phyloP scores from a whole-genome alignment of 2,797 vertebrate species.

The Microctenopoma lineatum region DNA sequence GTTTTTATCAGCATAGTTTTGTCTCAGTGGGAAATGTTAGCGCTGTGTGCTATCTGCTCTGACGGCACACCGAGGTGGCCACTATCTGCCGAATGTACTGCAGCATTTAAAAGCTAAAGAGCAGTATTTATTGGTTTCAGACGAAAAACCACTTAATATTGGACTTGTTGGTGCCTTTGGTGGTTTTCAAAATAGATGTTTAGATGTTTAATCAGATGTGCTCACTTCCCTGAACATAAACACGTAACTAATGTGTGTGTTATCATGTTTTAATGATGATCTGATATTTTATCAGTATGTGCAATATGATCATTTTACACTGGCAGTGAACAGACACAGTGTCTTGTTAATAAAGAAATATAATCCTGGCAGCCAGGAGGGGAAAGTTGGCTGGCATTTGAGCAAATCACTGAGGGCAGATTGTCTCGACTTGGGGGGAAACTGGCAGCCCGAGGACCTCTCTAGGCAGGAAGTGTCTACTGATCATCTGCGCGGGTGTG shows the following conservation, averaged over 20 bases:
- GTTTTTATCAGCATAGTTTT: neutral
- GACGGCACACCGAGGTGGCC: too few relatives aligned
- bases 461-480: constrained; percentile 73
- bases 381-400: constrained; percentile 37
- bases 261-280: constrained; percentile 5
- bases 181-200: too few relatives aligned
- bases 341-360: neutral
- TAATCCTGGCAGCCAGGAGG: constrained; percentile 18
- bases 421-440: constrained; percentile 67
- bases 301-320: constrained; percentile 1
- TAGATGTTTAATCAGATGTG: neutral
- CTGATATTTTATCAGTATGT: neutral
- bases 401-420: constrained; percentile 68
- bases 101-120: neutral
- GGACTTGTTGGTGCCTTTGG: too few relatives aligned
- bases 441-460: constrained; percentile 66
- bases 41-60: neutral
- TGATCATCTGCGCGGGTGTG: constrained; percentile 78
- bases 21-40: neutral
- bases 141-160: neutral
- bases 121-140: neutral
- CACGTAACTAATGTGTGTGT: neutral
- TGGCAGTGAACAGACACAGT: constrained; percentile 1
- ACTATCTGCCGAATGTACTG: neutral
- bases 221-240: neutral